Evolutionary conservation across 2,797 vertebrate species (phyloP).

Genomic region (Mus spretus): DNA sequence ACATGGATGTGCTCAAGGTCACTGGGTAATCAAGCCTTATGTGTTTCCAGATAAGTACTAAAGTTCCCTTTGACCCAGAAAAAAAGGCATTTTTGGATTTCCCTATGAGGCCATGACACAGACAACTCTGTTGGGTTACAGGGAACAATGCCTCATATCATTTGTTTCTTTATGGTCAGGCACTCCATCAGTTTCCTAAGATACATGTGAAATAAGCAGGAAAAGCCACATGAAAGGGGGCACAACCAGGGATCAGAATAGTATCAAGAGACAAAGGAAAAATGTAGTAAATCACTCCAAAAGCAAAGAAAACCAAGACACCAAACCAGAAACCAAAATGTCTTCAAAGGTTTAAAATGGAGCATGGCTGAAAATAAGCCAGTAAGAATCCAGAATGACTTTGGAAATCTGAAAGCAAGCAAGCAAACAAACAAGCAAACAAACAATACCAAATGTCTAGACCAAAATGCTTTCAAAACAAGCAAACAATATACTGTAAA

Average conservation of each 20-base stretch:
- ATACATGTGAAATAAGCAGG: background rate
- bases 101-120: background rate
- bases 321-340: background rate
- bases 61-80: background rate
- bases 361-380: background rate
- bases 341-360: background rate
- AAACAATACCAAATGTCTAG: background rate
- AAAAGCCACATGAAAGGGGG: background rate
- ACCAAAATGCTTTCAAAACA: background rate
- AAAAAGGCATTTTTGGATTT: background rate
- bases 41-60: background rate
- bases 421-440: background rate
- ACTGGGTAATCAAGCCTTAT: background rate
- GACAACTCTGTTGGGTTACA: background rate
- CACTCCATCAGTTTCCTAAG: background rate
- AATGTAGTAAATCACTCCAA: background rate
- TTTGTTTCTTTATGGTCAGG: background rate
- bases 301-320: background rate
- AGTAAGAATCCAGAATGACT: background rate
- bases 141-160: background rate
- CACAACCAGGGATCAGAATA: background rate
- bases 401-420: background rate
- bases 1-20: background rate
- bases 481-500: background rate
- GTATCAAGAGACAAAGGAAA: background rate